Conservation (phyloP, 1,140 invertebrate species). For the Drosophila ohnishii region DNA sequence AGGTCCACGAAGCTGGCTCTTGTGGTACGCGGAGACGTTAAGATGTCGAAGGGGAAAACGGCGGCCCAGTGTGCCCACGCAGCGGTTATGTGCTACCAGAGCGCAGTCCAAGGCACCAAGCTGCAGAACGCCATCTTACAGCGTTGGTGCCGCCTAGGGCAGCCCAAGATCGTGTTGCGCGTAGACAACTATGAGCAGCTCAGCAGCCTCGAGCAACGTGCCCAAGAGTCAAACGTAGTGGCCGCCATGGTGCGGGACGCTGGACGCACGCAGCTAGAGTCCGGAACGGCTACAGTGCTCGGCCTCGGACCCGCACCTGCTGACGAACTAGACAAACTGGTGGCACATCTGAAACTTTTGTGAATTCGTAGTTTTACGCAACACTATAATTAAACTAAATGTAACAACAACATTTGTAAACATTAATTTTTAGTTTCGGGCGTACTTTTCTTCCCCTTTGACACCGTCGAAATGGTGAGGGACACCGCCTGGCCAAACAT, state of each 20-base stretch:
- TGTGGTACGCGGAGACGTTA: conserved; percentile 89
- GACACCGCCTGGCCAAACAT: conserved; percentile 81
- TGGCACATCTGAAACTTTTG: conserved; percentile 88
- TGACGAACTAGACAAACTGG: conserved; percentile 87
- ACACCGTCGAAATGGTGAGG: conserved; percentile 74
- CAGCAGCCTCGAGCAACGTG: conserved; percentile 84
- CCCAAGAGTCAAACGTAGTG: conserved; percentile 85
- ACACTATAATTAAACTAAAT: conserved; percentile 40
- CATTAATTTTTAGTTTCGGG: not conserved
- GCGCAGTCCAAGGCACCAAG: conserved; percentile 83
- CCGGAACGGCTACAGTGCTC: conserved; percentile 88
- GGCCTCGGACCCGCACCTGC: conserved; percentile 89
- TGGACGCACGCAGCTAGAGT: conserved; percentile 89
- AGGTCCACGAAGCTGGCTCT: conserved; percentile 88
- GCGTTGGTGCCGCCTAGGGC: conserved; percentile 87
- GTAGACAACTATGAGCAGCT: conserved; percentile 85
- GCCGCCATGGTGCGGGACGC: conserved; percentile 89
- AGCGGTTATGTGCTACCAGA: conserved; percentile 87
- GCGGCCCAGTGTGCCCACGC: conserved; percentile 94
- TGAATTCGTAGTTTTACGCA: conserved; percentile 72
- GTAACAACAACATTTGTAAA: conserved; percentile 3
- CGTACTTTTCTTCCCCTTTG: conserved; percentile 38
- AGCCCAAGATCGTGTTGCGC: conserved; percentile 90
- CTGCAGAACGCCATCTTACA: conserved; percentile 83
- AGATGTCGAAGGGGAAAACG: conserved; percentile 92